Evolutionary conservation across 2,113 vertebrate genomes (phyloP), one percentile per base, ranked within the genome.

Genomic region (Plecotus auritus): DNA sequence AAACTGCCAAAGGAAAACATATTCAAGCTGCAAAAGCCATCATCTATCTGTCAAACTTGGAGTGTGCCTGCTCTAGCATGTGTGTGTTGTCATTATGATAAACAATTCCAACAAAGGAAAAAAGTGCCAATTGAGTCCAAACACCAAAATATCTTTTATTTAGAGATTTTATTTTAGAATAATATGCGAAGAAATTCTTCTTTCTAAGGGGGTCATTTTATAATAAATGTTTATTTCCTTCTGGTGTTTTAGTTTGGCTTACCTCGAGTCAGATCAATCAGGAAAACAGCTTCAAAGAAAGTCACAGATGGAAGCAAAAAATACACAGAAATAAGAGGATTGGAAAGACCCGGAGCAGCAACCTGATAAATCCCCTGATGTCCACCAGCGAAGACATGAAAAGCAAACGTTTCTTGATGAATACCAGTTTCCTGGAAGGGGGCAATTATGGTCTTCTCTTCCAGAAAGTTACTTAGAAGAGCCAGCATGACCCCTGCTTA

Each of bases 371-470:
- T 64, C 81, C 51, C n/a, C 59, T 59, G 59, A 88, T 82, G 61
- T 90, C 72, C 73, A 93, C 72, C 47, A 70, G 49, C 9, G 20
- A 85, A 45, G 40, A 92, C 78, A 73, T 56, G 56, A 85, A 94
- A 86, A 96, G 56, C 54, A 88, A 88, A 73, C 1, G 32, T 88
- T 59, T 90, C 72, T 64, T 89, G 88, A 87, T 94, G 90, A 93
- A 90, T 94, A 70, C 51, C 82, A 97, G 90, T 93, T 92, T 97
- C 91, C 93, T 87, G 42, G 74, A 95, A 88, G 67, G 67, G 42
- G 64, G 40, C 28, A 67, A 89, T 95, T 76, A 93, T 30, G 56
- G 10, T 86, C 70, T 82, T 80, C 73, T 93, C 59, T 49, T 90
- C 89, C 42, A 78, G 80, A 95, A 94, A 88, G 89, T 69, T 89